Evolutionary conservation across 2,888 invertebrate genomes (phyloP).

Genomic region (Gastrophysa polygoni): DNA sequence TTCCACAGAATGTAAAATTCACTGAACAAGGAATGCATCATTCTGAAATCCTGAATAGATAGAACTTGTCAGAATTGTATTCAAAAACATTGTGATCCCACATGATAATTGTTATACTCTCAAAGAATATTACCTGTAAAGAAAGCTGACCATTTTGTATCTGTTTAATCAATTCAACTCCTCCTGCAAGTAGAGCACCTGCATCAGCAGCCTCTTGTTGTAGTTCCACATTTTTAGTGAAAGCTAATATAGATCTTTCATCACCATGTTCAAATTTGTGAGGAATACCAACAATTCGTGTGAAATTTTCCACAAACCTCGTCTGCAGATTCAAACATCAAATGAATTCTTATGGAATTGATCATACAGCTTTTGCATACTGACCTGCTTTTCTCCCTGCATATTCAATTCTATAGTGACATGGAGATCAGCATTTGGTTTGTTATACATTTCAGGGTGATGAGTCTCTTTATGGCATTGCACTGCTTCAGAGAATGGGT

Average conservation of each 20-base stretch:
- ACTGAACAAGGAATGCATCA: too few species aligned
- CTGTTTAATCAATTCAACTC: constrained; percentile 74
- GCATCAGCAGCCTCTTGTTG: constrained; percentile 67
- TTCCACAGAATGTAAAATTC: too few species aligned
- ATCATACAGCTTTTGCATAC: constrained; percentile 6
- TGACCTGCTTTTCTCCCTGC: constrained; percentile 71
- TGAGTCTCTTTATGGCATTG: constrained; percentile 79
- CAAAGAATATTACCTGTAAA: constrained; percentile 14
- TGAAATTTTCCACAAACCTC: constrained; percentile 72
- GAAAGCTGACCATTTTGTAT: constrained; percentile 74
- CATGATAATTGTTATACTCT: too few species aligned
- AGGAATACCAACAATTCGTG: constrained; percentile 69
- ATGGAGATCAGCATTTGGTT: constrained; percentile 72
- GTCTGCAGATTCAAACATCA: constrained; percentile 61
- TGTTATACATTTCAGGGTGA: constrained; percentile 81
- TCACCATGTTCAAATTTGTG: constrained; percentile 73
- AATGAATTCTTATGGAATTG: too few species aligned
- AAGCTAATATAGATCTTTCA: constrained; percentile 72
- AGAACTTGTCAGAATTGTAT: too few species aligned
- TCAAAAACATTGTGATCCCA: too few species aligned
- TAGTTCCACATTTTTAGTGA: constrained; percentile 71
- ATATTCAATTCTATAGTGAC: constrained; percentile 82
- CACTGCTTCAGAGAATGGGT: constrained; percentile 77
- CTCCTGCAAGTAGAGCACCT: constrained; percentile 77
- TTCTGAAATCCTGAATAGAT: too few species aligned